phyloP scores from a whole-genome alignment of 2,113 vertebrate species.

The Verasper variegatus region DNA sequence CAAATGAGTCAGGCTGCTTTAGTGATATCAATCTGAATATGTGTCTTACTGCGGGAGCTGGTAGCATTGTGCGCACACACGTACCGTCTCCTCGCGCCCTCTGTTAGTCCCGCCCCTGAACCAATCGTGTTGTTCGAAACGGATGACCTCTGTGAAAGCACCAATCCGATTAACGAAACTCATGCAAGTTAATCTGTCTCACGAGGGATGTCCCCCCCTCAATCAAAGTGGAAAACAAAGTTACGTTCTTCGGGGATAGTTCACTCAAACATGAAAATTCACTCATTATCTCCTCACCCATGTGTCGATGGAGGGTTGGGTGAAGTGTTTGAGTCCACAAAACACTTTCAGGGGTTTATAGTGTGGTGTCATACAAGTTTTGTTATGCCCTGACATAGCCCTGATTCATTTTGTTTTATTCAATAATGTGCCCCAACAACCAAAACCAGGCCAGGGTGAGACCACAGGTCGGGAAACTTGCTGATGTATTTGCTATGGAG shows the following conservation, averaged over 20 bases:
- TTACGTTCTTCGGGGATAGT: neutral
- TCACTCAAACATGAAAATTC: neutral
- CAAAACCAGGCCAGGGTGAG: neutral
- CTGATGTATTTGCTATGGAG: neutral
- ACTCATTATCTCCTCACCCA: too few species aligned
- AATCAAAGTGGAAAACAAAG: neutral
- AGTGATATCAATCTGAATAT: too few species aligned
- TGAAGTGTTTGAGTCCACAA: too few species aligned
- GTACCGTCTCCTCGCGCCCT: too few species aligned
- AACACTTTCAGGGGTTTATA: too few species aligned
- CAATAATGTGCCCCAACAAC: neutral
- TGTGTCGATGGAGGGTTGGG: too few species aligned
- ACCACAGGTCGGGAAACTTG: conserved; percentile 3
- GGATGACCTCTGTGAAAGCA: neutral
- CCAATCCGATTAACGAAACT: neutral
- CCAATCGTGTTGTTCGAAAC: neutral
- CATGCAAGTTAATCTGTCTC: neutral
- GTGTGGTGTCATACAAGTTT: too few species aligned
- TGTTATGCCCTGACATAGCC: too few species aligned
- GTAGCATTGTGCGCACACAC: too few species aligned
- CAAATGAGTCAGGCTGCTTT: neutral
- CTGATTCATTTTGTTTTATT: neutral
- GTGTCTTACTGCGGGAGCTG: too few species aligned
- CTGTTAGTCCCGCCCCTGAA: neutral
- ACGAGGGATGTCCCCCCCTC: neutral